Base-by-base conservation (phyloP, 2,113 vertebrate species). In the Romanogobio albipinnatus region DNA sequence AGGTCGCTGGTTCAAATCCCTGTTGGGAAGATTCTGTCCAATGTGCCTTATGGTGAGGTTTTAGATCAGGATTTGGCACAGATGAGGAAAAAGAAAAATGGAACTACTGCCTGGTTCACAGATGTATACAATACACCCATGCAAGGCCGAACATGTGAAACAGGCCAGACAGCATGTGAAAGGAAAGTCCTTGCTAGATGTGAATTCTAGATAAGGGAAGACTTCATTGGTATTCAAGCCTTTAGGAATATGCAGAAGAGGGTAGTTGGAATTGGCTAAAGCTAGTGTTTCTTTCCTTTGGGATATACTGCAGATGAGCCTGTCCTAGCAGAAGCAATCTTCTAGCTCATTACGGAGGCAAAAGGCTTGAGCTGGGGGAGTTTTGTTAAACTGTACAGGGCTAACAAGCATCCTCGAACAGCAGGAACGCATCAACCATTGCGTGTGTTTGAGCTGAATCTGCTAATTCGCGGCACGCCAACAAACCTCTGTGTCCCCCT, bases 1-100 rank as follows among this genome's bases (percentile, higher is more conserved):
- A 71, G 86, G 88, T 89, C 83, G 66, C 22, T 13, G 84, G 86
- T 86, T 75, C 51, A 87, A 68, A 84, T 79, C 64, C 86, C 82
- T 9, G 47, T 10, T 19, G 82, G 66, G 56, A 61, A 47, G 76
- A 70, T 84, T 45, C 66, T 19, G 58, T 33, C 56, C 64, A 47
- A 59, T 73, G 61, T 82, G 64, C 81, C 81, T 80, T 71, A 43
- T 26, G 19, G 82, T 77, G 49, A 81, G 62, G 80, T 79, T 85
- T 82, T 68, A 47, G 61, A 86, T 56, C 84, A 53, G 59, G 9
- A 80, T 19, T 64, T 13, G 2, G 14, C 11, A 39, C 6, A 6
- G 17, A 84, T 26, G 39, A 80, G 70, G 43, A 49, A 45, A 43
- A 39, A 51, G n/a, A 81, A 49, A 47, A 39, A 83, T 51, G n/a